Base-by-base conservation (phyloP, 2,888 invertebrate species). In the Epirrhoe alternata region DNA sequence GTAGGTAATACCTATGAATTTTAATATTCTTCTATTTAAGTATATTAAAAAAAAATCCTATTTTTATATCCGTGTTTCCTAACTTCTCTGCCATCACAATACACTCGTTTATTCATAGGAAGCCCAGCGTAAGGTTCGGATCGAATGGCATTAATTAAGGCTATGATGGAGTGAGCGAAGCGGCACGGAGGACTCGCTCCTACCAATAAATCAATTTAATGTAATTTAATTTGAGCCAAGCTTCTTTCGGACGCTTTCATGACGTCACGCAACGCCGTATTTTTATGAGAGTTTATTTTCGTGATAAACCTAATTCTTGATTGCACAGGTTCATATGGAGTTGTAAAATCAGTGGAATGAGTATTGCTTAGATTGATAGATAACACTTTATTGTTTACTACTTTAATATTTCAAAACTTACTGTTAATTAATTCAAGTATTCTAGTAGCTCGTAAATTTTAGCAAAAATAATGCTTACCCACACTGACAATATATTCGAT, bases 141-240 rank as follows among this genome's bases (percentile, higher is more conserved):
- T 87, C 87, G 84, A 90, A 92, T 89, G 85, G 85, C 87, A 88
- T 90, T 92, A 92, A 91, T 92, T 91, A 91, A 81, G 76, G 81
- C 78, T 81, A 80, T 78, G 83, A 80, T 77, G 85, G 80, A 83
- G 82, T 79, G 77, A 88, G 84, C 85, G 85, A 81, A 84, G 65
- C 62, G 72, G 77, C 77, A 77, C 77, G 75, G 80, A 82, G 83
- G 83, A 81, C 80, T 74, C 69, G 68, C 83, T 85, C 86, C 80
- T 79, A 84, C 83, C 86, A 86, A 89, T 91, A 92, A 92, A 92
- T 92, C 92, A 93, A 92, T 92, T 93, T 90, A 88, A 90, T 92
- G 88, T 92, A 91, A 92, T 92, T 91, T 90, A 91, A 91, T 92
- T 92, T 88, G 80, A 86, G 82, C 83, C 86, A 81, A 86, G 86